A percentile compares a stretch with the other conserved stretches of the same genome.
These are phyloP conservation scores for Myotis daubentonii DNA, from an alignment of 2,797 vertebrate species.

Conservation along the genomic window DNA sequence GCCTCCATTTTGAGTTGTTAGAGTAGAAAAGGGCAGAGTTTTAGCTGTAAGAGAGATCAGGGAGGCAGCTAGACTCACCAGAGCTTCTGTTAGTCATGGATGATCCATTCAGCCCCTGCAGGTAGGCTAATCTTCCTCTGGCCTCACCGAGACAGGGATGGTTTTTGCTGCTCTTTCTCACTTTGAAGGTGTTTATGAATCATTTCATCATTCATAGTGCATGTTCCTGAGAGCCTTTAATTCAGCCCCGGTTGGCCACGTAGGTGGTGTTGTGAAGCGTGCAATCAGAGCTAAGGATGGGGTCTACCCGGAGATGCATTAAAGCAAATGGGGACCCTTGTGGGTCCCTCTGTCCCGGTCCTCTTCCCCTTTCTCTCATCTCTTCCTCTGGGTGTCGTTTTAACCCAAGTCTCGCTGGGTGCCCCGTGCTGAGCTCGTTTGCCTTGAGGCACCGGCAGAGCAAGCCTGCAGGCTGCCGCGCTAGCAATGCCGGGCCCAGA, in stretches of 20 bases:
- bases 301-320: slow-evolving; percentile 61
- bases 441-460: slow-evolving; percentile 57
- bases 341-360: background rate
- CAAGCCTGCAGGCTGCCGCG: background rate
- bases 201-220: slow-evolving; percentile 80
- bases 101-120: slow-evolving; percentile 96
- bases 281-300: slow-evolving; percentile 56
- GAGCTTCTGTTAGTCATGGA: slow-evolving; percentile 95
- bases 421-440: background rate
- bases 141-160: slow-evolving; percentile 80
- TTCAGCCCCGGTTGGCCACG: slow-evolving; percentile 33
- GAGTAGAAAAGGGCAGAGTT: slow-evolving; percentile 90
- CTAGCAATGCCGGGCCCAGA: slow-evolving; percentile 80
- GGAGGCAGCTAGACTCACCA: slow-evolving; percentile 80
- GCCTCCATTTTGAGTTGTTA: slow-evolving; percentile 99
- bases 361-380: background rate
- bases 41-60: slow-evolving; percentile 76
- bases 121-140: slow-evolving; percentile 90
- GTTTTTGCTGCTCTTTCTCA: slow-evolving; percentile 76
- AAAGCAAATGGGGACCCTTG: background rate
- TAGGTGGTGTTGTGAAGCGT: slow-evolving; percentile 49
- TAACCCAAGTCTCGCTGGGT: background rate
- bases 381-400: background rate
- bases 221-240: slow-evolving; percentile 72
- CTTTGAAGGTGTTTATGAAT: slow-evolving; percentile 81